Evolutionary conservation across 2,888 invertebrate genomes (phyloP).

Genomic region (Chesias legatella): DNA sequence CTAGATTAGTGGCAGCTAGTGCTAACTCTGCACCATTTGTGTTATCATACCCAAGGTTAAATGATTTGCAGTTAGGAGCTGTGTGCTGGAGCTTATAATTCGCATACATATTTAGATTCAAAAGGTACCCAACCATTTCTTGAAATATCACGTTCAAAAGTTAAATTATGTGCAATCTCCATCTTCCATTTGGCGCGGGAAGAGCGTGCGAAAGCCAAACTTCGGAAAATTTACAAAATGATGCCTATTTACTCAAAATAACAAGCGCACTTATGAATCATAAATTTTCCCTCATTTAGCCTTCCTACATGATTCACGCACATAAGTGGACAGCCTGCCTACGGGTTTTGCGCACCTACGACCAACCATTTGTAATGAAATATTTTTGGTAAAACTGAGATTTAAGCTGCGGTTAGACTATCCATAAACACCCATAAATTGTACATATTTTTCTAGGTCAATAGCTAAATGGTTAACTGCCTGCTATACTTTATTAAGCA

Average conservation of each 20-base stretch:
- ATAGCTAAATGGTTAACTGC: no score
- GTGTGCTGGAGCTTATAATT: no score
- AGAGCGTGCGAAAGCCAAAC: slow-evolving; percentile 14
- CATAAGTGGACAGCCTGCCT: slow-evolving; percentile 12
- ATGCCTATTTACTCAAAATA: slow-evolving; percentile 12
- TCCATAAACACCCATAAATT: no score
- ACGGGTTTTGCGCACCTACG: slow-evolving; percentile 1
- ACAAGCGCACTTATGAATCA: slow-evolving; percentile 12
- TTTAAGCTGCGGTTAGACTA: no score
- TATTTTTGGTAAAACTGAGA: no score
- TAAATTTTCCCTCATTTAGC: slow-evolving; percentile 2
- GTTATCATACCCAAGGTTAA: background rate
- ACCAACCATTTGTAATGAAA: no score
- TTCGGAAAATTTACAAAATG: slow-evolving; percentile 15
- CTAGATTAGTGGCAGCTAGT: slow-evolving; percentile 8
- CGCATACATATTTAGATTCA: no score
- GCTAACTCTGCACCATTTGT: background rate
- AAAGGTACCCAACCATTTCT: background rate
- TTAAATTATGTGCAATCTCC: slow-evolving; percentile 11
- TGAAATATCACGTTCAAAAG: slow-evolving; percentile 18
- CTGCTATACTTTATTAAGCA: no score
- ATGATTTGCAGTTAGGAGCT: no score
- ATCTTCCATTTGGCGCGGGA: no score
- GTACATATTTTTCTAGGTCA: no score
- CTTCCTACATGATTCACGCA: slow-evolving; percentile 11